Base-by-base conservation (phyloP, 2,888 invertebrate genomes). In the Cremastinae sp. region DNA sequence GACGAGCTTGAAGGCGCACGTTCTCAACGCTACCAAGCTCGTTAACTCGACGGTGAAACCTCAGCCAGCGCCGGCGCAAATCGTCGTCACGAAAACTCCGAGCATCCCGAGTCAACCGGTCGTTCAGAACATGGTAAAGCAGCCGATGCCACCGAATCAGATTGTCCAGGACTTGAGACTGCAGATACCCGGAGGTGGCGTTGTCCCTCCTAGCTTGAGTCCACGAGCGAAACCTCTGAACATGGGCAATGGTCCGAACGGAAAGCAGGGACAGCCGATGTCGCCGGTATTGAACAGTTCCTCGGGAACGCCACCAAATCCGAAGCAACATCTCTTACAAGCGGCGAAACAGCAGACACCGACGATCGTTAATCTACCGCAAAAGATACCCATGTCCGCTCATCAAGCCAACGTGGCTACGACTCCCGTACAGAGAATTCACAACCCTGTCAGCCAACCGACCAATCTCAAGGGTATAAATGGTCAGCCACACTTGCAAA, bases 1-100 rank as follows among this genome's bases (percentile, higher is more conserved):
- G 0, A 93, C 93, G 16, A 92, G 92, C 3, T 86, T 93, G 1
- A 93, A 93, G 82, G 93, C 93, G 0, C 93, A 93, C 78, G 93
- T 93, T 2, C 84, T 93, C 16, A 93, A 92, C 64, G 88, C 89
- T 1, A 89, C 86, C 47, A 89, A 89, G 79, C 78, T 86, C 12
- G 85, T 76, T 0, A 84, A 81, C 41, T 83, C 83, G 4, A 66
- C 81, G 18, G 69, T 82, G 2, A 84, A 82, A 36, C 82, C 82
- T 74, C 78, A 68, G 53, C 81, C 84, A 38, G 16, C 61, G 22
- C 4, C 38, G n/a, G 8, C 74, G 41, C 86, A 84, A 16, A 82
- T 84, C 7, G 84, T 86, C 1, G 83, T 87, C 1, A 79, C 84
- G 0, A 90, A 89, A 79, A 78, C 87, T 4, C 81, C 74, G 45